Evolutionary conservation across 2,113 vertebrate species (phyloP).

Genomic region (Ochotona curzoniae): DNA sequence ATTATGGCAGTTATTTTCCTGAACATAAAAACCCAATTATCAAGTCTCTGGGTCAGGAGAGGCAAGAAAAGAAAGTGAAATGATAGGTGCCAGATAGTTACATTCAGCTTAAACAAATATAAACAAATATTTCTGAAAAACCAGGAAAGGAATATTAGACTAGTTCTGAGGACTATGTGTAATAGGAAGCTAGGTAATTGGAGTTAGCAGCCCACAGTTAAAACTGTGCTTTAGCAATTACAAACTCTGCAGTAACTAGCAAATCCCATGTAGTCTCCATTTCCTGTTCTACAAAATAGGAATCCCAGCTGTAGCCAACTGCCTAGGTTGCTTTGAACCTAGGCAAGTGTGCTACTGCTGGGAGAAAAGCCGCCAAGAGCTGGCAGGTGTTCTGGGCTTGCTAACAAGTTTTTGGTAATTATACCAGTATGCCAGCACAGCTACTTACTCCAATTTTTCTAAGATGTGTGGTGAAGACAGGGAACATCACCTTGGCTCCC

Average conservation of each 20-base stretch:
- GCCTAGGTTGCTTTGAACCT: too few relatives aligned
- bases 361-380: too few relatives aligned
- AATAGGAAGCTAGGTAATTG: not conserved
- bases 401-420: too few relatives aligned
- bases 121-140: not conserved
- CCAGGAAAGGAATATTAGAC: not conserved
- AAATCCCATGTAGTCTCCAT: not conserved
- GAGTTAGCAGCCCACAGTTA: not conserved
- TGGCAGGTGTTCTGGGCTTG: too few relatives aligned
- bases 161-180: accelerated
- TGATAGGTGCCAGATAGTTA: not conserved
- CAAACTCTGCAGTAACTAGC: not conserved
- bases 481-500: too few relatives aligned
- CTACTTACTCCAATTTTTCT: too few relatives aligned
- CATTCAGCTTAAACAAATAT: not conserved
- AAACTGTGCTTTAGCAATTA: not conserved
- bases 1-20: not conserved
- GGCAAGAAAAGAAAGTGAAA: not conserved
- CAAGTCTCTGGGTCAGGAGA: not conserved
- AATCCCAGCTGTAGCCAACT: too few relatives aligned
- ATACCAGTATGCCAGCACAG: too few relatives aligned
- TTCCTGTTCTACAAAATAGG: slow-evolving; percentile 15
- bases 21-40: not conserved
- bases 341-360: too few relatives aligned
- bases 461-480: too few relatives aligned